Percentiles rank a stretch among this genome's conserved stretches.
These are phyloP conservation scores for Tyto alba DNA, from an alignment of 2,113 vertebrate species.

Conservation along the genomic window DNA sequence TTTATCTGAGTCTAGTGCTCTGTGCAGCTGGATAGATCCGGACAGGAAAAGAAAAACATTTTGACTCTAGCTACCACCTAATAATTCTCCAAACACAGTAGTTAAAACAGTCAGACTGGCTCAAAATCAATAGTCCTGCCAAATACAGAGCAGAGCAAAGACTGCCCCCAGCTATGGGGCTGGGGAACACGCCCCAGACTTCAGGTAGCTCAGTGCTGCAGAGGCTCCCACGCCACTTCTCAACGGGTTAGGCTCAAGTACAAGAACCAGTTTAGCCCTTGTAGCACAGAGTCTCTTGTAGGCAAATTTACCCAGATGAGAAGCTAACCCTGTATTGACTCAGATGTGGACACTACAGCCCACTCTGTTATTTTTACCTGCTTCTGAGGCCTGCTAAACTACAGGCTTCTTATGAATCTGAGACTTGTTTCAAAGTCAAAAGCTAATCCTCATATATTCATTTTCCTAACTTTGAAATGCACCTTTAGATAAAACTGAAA, in stretches of 20 bases:
- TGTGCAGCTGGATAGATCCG: not conserved
- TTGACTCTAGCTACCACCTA: not conserved
- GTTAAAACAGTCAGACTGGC: not conserved
- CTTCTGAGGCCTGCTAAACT: not conserved
- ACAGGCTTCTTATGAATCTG: not conserved
- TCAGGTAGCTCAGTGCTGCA: not conserved
- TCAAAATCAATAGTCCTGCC: not conserved
- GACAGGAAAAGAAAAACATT: not conserved
- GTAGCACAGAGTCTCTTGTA: not conserved
- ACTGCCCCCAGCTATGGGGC: too few species aligned
- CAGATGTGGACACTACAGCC: not conserved
- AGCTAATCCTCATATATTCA: not conserved
- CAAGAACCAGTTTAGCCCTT: not conserved
- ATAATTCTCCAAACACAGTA: not conserved
- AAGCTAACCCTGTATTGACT: not conserved
- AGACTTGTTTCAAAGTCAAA: not conserved
- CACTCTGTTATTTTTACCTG: not conserved
- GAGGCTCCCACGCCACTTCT: not conserved
- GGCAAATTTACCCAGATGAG: not conserved
- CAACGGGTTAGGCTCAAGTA: not conserved
- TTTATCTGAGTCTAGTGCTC: not conserved
- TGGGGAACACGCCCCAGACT: accelerated
- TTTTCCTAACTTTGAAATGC: not conserved
- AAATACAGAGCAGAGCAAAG: not conserved
- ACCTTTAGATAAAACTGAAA: not conserved